Base-by-base conservation (phyloP, 2,888 invertebrate genomes). In the Harpagoxenus sublaevis region DNA sequence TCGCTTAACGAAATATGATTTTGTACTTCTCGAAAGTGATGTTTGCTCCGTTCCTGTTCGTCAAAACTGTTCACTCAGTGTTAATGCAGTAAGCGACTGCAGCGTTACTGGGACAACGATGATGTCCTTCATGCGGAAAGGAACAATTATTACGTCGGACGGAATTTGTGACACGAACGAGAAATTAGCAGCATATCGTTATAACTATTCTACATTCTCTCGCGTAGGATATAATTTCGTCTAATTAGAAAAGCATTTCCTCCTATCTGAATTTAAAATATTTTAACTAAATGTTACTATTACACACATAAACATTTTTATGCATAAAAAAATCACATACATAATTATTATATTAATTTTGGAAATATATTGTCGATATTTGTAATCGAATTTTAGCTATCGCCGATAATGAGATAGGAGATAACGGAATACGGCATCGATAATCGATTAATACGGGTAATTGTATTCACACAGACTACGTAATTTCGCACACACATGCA, bases 361-460 rank as follows among this genome's bases (percentile, higher is more conserved):
- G 9, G 10, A 70, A 10, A 39, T n/a, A 28, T 28, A 23, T 31
- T 45, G 57, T 42, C 6, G 31, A 57, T 42, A 23, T 77, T 68
- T 42, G 28, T 15, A 18, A 28, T 66, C 15, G 12, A 18, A 66
- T 53, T 10, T 53, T 10, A 71, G 15, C 10, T 57, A 23, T 42
- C 31, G 18, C 23, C 23, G 23, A 6, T 35, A 60, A 73, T 6
- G 28, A 10, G 15, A 51, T 71, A 45, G 15, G 23, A 71, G 39
- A 71, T 45, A 48, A 68, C 6, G 66, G 39, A 42, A 66, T 66
- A 66, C 3, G 9, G 8, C 3, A 81, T 74, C 74, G 79, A 39
- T 60, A 73, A 60, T 74, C 74, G 75, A 81, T 81, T 48, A 35
- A 73, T 51, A 79, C 18, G n/a, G 45, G 23, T 79, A 81, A 74